Percentiles rank a stretch among this genome's conserved stretches.
Conservation (phyloP, 2,888 invertebrate species). For the Caenorhabditis drosophilae region DNA sequence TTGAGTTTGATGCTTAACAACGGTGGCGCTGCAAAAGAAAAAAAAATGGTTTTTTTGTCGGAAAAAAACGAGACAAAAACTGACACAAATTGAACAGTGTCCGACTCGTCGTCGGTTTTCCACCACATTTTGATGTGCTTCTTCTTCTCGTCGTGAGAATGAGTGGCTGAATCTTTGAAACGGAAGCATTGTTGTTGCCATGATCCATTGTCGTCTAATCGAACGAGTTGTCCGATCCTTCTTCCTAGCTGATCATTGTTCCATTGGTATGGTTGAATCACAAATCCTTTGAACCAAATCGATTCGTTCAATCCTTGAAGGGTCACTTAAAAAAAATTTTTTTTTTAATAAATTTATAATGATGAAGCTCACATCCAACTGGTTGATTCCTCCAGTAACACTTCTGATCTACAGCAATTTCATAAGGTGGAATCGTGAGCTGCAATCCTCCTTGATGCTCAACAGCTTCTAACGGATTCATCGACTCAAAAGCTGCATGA, state of each 20-base stretch:
- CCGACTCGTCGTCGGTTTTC: constrained; percentile 61
- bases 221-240: constrained; percentile 63
- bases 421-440: constrained; percentile 58
- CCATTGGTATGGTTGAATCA: constrained; percentile 63
- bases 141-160: constrained; percentile 67
- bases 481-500: constrained; percentile 61
- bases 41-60: not conserved
- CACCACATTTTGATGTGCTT: constrained; percentile 65
- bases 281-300: constrained; percentile 66
- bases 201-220: constrained; percentile 65
- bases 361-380: constrained; percentile 58
- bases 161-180: constrained; percentile 62
- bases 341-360: too few relatives aligned
- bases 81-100: constrained; percentile 66
- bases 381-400: constrained; percentile 67
- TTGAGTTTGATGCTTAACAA: constrained; percentile 60
- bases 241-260: constrained; percentile 56
- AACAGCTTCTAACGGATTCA: constrained; percentile 68
- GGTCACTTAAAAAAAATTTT: constrained; percentile 52
- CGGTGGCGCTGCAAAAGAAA: constrained; percentile 60
- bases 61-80: constrained; percentile 11
- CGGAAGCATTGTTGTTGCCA: constrained; percentile 67
- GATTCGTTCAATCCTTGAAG: constrained; percentile 62
- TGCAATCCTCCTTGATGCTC: constrained; percentile 67
- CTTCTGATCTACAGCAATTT: constrained; percentile 60